Evolutionary conservation across 2,797 vertebrate species (phyloP), one percentile per base, ranked within the genome.

Genomic region (Tenualosa thibaudeaui): DNA sequence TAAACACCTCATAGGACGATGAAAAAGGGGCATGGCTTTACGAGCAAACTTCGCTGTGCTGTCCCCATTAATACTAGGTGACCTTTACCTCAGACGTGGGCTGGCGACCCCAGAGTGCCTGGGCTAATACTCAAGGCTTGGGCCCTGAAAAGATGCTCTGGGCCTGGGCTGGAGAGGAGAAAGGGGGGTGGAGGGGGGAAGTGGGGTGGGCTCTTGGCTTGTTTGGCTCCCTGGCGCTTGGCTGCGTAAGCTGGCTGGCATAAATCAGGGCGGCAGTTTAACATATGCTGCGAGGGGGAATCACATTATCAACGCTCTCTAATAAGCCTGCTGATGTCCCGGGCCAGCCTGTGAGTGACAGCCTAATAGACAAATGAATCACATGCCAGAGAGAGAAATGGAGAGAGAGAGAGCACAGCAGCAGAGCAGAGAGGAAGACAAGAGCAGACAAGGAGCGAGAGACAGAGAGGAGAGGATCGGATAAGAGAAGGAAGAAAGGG

Each of bases 201-300:
- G 24, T 12, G 62, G 71, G 71, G 37, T 19, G 17, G 9, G 26
- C 31, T 78, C 40, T 78, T 43, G 71, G 71, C 37, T 46, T 78
- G 71, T 78, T 78, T 78, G 71, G 71, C 71, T 78, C 37, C 40
- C 37, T n/a, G 71, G 40, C 71, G 71, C 71, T 78, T 78, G 71
- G 71, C 71, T 78, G 71, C 6, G 43, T 53, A 84, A 83, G 84
- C 85, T 85, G 68, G 26, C 82, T 65, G 62, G 24, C 78, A 31
- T 85, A 84, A 86, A 86, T 86, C 83, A 71, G 62, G 37, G 82
- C 81, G 82, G 85, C 87, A 84, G 86, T 84, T 83, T 83, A 86
- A 86, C 81, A 82, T 82, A 82, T 60, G 84, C 84, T 51, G 82
- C 58, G 19, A 75, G 49, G 75, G 71, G 71, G 71, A 78, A 78